Evolutionary conservation across 2,888 invertebrate species (phyloP).

Genomic region (Tetramorium bicarinatum): DNA sequence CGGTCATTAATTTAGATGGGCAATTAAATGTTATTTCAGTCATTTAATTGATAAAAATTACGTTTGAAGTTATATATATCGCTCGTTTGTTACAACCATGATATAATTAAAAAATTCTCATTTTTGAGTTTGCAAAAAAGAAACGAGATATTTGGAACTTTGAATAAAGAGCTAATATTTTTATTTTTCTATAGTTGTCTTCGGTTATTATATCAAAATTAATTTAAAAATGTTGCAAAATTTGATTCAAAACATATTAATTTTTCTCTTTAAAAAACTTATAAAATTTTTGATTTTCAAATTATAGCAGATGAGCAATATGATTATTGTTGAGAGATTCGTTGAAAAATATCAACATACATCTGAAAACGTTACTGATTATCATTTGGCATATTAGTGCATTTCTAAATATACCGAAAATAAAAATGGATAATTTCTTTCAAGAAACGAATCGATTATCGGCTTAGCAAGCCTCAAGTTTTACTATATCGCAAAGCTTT

Average conservation of each 20-base stretch:
- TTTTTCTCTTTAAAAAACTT: not conserved
- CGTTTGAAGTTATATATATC: constrained; percentile 55
- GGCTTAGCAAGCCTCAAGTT: constrained; percentile 5
- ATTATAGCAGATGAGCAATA: not conserved
- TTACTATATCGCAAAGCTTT: constrained; percentile 4
- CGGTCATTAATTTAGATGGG: constrained; percentile 53
- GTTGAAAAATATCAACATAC: constrained; percentile 52
- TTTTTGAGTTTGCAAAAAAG: not conserved
- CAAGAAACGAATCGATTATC: constrained; percentile 55
- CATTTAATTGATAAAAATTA: constrained; percentile 67
- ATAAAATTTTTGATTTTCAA: not conserved
- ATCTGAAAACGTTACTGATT: constrained; percentile 41
- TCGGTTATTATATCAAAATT: not conserved
- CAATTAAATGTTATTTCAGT: constrained; percentile 55
- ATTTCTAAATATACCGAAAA: constrained; percentile 44
- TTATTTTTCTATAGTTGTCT: not conserved
- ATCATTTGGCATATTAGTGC: constrained; percentile 53
- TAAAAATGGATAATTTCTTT: constrained; percentile 50
- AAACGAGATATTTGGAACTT: not conserved
- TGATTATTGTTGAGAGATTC: constrained; percentile 49
- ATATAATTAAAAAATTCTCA: not conserved
- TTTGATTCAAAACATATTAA: not conserved
- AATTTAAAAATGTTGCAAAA: not conserved
- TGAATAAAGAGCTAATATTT: not conserved
- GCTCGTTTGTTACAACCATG: not conserved